These are phyloP conservation scores for Epinotia demarniana DNA, from an alignment of 2,888 invertebrate genomes.

Conservation along the genomic window DNA sequence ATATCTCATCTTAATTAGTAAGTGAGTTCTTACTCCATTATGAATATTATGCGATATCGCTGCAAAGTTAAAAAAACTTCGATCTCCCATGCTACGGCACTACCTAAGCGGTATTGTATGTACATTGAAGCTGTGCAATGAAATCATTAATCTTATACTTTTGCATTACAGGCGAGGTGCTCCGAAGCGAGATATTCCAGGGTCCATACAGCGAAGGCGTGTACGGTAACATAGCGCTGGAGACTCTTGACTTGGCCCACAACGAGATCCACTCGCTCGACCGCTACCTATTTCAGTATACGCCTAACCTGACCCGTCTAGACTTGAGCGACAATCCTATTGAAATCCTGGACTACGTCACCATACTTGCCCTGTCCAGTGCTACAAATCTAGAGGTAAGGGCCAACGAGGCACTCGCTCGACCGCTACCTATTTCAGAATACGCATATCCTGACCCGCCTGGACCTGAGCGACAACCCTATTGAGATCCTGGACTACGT, in stretches of 20 bases:
- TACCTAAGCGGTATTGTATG: too few species aligned
- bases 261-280: slow-evolving; percentile 87
- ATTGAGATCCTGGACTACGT: slow-evolving; percentile 85
- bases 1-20: too few species aligned
- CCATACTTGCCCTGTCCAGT: slow-evolving; percentile 83
- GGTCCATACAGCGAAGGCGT: slow-evolving; percentile 85
- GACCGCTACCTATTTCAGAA: neutral
- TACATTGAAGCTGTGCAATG: neutral
- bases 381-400: slow-evolving; percentile 83
- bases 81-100: neutral
- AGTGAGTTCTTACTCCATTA: neutral
- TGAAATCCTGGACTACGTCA: slow-evolving; percentile 84
- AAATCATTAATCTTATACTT: neutral
- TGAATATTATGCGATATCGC: neutral
- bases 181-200: slow-evolving; percentile 87
- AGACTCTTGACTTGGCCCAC: slow-evolving; percentile 86
- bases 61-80: neutral
- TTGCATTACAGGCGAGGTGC: slow-evolving; percentile 81
- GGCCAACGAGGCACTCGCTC: slow-evolving; percentile 1
- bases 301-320: slow-evolving; percentile 85
- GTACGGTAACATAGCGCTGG: slow-evolving; percentile 85
- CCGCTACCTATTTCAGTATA: slow-evolving; percentile 86
- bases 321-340: slow-evolving; percentile 87
- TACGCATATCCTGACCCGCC: neutral
- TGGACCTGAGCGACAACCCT: slow-evolving; percentile 72